Conservation (phyloP, 2,888 invertebrate genomes). For the Unio delphinus region DNA sequence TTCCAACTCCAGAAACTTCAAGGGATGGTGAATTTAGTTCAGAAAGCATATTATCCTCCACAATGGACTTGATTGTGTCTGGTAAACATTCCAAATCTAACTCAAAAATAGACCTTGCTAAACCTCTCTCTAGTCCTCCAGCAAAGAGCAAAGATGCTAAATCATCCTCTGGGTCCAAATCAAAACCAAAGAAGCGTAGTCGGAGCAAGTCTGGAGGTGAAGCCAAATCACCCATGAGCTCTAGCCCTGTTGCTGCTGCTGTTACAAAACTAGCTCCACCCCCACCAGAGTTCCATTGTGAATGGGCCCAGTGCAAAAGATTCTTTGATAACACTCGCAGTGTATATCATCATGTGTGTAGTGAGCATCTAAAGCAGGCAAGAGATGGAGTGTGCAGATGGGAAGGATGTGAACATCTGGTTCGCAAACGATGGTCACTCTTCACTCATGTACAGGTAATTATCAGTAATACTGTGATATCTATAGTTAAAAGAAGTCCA, state of each 20-base stretch:
- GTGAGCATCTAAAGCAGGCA: conserved; percentile 76
- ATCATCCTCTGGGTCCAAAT: conserved; percentile 19
- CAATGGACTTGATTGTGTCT: conserved; percentile 34
- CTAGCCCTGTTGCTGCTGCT: conserved; percentile 19
- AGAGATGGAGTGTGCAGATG: conserved; percentile 87
- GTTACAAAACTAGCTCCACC: conserved; percentile 53
- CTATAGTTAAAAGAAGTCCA: not conserved
- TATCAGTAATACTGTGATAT: conserved; percentile 4
- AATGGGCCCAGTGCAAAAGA: conserved; percentile 90
- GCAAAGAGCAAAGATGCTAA: conserved; percentile 30
- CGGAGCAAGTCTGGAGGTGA: conserved; percentile 48
- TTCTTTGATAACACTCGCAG: conserved; percentile 68
- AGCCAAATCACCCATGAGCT: conserved; percentile 32
- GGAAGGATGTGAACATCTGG: conserved; percentile 83
- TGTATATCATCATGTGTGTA: conserved; percentile 90
- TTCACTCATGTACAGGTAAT: conserved; percentile 89
- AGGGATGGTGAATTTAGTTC: conserved; percentile 57
- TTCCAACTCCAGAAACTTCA: conserved; percentile 52
- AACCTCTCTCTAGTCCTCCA: conserved; percentile 23
- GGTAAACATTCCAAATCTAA: conserved; percentile 55
- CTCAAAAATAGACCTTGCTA: conserved; percentile 20
- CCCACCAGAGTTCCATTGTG: conserved; percentile 79
- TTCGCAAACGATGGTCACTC: conserved; percentile 91
- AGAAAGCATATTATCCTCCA: conserved; percentile 56
- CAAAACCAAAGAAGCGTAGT: conserved; percentile 47